phyloP scores from a whole-genome alignment of 2,113 vertebrate species.

The Peromyscus polionotus region DNA sequence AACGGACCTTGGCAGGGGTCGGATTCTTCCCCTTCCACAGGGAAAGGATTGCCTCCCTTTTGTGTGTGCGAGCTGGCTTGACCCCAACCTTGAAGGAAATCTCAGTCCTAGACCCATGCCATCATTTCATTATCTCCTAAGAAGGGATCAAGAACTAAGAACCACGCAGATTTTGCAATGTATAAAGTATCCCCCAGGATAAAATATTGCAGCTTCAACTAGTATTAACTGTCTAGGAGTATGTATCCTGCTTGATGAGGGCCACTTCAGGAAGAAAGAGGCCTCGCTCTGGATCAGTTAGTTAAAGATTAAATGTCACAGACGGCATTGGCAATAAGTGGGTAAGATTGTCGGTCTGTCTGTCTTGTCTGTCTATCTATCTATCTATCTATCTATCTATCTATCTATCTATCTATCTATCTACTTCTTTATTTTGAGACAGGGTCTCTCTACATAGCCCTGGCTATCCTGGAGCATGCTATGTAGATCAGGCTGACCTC shows the following conservation, averaged over 20 bases:
- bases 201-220: not conserved
- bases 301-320: conserved; percentile 9
- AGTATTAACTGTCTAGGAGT: not conserved
- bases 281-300: not conserved
- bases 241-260: not conserved
- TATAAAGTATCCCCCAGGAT: not conserved
- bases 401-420: not conserved
- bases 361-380: not conserved
- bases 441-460: not conserved
- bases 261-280: not conserved
- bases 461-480: not conserved
- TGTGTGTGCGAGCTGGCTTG: not conserved
- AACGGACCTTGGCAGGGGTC: not conserved
- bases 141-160: not conserved
- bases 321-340: not conserved
- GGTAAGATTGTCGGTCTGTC: not conserved
- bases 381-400: not conserved
- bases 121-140: not conserved
- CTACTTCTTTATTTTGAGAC: not conserved
- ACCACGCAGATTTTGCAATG: not conserved
- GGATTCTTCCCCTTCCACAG: not conserved
- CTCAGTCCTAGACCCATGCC: too few relatives aligned
- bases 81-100: not conserved
- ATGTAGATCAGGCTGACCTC: not conserved
- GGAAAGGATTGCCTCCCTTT: not conserved